These are phyloP conservation scores for Heliopora coerulea DNA, from an alignment of 92 coral and sea anemone genomes.

Conservation along the genomic window DNA sequence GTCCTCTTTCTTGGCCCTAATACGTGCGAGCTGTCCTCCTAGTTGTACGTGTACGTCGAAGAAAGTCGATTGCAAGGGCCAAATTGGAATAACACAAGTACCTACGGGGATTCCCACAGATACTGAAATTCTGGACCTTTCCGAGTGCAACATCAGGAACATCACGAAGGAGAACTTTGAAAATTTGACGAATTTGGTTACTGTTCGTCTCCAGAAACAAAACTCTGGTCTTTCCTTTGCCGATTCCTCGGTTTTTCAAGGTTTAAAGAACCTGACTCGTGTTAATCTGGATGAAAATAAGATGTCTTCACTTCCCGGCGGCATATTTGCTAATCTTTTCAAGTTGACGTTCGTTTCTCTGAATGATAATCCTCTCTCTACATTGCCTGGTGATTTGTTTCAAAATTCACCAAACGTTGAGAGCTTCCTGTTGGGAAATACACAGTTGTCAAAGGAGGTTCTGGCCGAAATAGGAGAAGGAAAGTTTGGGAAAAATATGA, in stretches of 20 bases:
- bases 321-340: slow-evolving; percentile 32
- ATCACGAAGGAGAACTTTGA: slow-evolving; percentile 18
- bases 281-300: not conserved
- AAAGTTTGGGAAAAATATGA: slow-evolving; percentile 24
- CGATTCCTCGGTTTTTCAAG: slow-evolving; percentile 27
- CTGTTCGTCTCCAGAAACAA: not conserved
- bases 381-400: slow-evolving; percentile 25
- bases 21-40: not conserved
- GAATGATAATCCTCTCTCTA: not conserved
- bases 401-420: slow-evolving; percentile 15
- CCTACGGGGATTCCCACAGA: slow-evolving; percentile 27
- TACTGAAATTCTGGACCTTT: not conserved
- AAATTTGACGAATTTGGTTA: not conserved
- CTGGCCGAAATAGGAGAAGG: slow-evolving; percentile 14
- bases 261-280: not conserved
- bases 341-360: not conserved
- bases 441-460: not conserved
- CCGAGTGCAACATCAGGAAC: not conserved
- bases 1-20: not conserved
- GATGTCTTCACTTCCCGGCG: slow-evolving; percentile 23
- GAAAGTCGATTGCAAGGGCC: not conserved
- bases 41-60: not conserved
- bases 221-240: not conserved
- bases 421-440: not conserved
- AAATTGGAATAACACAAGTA: not conserved